A percentile compares a stretch with the other conserved stretches of the same genome.
phyloP scores from a whole-genome alignment of 2,888 invertebrate genomes.

The Athalia rosae region DNA sequence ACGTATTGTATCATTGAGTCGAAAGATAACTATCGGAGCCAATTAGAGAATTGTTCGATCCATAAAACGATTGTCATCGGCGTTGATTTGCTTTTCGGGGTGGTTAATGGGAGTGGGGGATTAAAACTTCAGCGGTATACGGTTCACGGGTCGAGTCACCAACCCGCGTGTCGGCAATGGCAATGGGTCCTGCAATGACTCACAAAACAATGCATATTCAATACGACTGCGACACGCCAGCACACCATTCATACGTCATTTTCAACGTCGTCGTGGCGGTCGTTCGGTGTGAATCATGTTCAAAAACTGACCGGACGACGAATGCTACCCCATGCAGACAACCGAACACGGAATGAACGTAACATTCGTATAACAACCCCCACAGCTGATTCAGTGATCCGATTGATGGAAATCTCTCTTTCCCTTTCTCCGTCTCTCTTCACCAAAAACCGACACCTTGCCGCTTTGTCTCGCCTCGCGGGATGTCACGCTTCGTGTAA shows the following conservation, averaged over 20 bases:
- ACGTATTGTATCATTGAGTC: no score
- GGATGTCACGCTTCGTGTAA: no score
- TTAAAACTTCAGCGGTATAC: neutral
- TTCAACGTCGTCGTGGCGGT: conserved; percentile 1
- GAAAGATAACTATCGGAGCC: no score
- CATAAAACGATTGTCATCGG: neutral
- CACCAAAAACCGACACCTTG: neutral
- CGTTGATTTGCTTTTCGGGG: neutral
- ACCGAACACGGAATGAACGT: no score
- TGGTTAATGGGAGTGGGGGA: no score
- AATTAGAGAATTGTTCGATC: neutral
- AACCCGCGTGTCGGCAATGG: neutral
- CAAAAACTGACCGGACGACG: conserved; percentile 14
- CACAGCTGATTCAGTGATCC: no score
- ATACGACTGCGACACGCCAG: conserved; percentile 12
- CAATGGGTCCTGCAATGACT: conserved; percentile 29
- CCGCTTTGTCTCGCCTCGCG: no score
- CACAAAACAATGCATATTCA: conserved; percentile 38
- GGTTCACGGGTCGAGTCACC: conserved; percentile 12
- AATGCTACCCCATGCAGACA: neutral
- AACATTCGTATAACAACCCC: no score
- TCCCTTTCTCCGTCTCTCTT: neutral
- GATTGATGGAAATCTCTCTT: conserved; percentile 19
- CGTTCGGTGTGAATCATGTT: conserved; percentile 27
- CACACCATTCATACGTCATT: conserved; percentile 26